phyloP scores from a whole-genome alignment of 1,140 invertebrate genomes.

The Trichomalopsis sarcophagae region DNA sequence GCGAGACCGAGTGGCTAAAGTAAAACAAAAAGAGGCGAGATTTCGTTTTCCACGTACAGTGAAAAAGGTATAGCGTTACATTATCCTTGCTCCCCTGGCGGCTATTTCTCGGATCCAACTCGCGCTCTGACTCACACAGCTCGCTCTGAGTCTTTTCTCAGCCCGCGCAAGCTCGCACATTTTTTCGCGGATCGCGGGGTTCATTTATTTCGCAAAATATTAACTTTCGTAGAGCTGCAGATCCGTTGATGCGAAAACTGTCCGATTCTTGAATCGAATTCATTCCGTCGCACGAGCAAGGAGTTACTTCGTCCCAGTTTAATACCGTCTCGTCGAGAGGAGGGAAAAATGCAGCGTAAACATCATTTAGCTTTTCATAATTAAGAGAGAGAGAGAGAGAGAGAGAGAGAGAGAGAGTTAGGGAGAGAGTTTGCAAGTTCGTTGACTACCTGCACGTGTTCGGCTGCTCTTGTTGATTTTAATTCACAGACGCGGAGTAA shows the following conservation, averaged over 20 bases:
- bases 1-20: constrained; percentile 9
- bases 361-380: constrained; percentile 60
- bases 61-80: constrained; percentile 6
- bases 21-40: neutral
- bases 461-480: constrained; percentile 61
- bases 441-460: constrained; percentile 16
- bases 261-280: neutral
- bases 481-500: constrained; percentile 47
- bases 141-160: neutral
- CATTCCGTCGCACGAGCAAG: too few species aligned
- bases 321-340: too few species aligned
- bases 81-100: constrained; percentile 1
- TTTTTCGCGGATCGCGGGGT: neutral
- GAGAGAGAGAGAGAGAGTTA: constrained; percentile 3
- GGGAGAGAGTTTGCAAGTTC: constrained; percentile 17
- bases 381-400: constrained; percentile 52
- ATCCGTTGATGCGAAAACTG: neutral
- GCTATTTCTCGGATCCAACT: neutral
- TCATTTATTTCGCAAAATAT: neutral
- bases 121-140: neutral
- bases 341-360: constrained; percentile 53
- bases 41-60: constrained; percentile 19
- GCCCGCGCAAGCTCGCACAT: neutral
- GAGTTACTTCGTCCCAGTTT: too few species aligned
- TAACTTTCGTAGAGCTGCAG: neutral